Base-by-base conservation (phyloP, 2,888 invertebrate species). In the Plutella xylostella region DNA sequence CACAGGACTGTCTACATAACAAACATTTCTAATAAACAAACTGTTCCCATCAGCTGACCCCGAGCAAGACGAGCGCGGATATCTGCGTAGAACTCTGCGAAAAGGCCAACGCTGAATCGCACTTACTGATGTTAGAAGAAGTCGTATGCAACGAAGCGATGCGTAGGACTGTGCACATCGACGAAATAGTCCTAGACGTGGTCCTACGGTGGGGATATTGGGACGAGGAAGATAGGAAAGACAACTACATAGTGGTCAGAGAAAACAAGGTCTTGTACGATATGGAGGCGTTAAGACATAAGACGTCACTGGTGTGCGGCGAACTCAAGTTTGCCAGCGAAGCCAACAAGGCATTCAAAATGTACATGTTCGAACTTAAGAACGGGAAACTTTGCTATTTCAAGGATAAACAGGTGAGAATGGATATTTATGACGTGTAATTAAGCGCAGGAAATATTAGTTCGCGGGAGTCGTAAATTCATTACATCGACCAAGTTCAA, bases 131-230 rank as follows among this genome's bases (percentile, higher is more conserved):
- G 57, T 65, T 96, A 1, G 91, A 93, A 64, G 96, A 97, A 72
- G 89, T 92, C 0, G 89, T 95, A 52, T 87, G 93, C 56, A 88
- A 89, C 54, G 92, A 90, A 19, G 85, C 89, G 14, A 72, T 94
- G 70, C 87, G 89, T 43, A 85, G 96, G 1, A 91, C 92, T 0
- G 82, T 96, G 1, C 94, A 95, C 68, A 88, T 91, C 55, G 86
- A 89, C 42, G 93, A 93, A 61, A 87, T 88, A 42, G 88, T 89
- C 0, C 66, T 90, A 2, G 88, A 90, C 55, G 86, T 89, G 0
- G 91, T 92, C 0, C 77, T 92, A 1, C 87, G 91, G 6, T 96
- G 97, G 96, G 90, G 93, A 1, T 91, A 92, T 60, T 96, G 96
- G 96, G 90, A 93, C 42, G 90, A 92, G 48, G 88, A 88, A n/a